These are phyloP conservation scores for Apocrypta bakeri DNA, from an alignment of 1,140 invertebrate species.

Conservation along the genomic window DNA sequence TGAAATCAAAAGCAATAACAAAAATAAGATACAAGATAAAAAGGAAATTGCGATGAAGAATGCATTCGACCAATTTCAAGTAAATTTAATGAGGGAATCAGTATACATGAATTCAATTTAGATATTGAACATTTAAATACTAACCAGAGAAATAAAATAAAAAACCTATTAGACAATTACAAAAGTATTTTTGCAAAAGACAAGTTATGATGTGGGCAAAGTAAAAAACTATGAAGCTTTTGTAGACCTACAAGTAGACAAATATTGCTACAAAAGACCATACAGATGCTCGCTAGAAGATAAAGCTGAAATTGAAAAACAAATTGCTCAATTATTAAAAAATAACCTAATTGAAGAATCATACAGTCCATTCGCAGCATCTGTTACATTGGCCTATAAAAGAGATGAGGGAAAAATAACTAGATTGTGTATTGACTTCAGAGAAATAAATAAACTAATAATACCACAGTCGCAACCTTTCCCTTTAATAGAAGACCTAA, in stretches of 20 bases:
- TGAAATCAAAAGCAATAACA: no score
- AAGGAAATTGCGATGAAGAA: background rate
- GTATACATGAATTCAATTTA: conserved; percentile 21
- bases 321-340: conserved; percentile 43
- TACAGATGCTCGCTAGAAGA: conserved; percentile 22
- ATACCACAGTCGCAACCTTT: conserved; percentile 65
- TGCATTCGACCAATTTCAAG: background rate
- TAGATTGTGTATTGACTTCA: conserved; percentile 57
- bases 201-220: conserved; percentile 29
- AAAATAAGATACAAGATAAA: conserved; percentile 1
- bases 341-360: conserved; percentile 47
- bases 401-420: conserved; percentile 56
- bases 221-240: conserved; percentile 36
- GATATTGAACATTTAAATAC: background rate
- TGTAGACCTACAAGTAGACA: conserved; percentile 32
- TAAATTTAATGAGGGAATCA: conserved; percentile 19
- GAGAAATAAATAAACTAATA: conserved; percentile 49
- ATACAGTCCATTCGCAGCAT: conserved; percentile 62
- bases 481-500: conserved; percentile 62
- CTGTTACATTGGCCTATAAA: conserved; percentile 65
- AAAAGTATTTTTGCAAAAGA: conserved; percentile 31
- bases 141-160: background rate
- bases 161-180: conserved; percentile 6
- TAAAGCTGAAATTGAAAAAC: conserved; percentile 39
- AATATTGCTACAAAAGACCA: conserved; percentile 29